Conservation (phyloP, 2,797 vertebrate species). For the Syngnathus acus region DNA sequence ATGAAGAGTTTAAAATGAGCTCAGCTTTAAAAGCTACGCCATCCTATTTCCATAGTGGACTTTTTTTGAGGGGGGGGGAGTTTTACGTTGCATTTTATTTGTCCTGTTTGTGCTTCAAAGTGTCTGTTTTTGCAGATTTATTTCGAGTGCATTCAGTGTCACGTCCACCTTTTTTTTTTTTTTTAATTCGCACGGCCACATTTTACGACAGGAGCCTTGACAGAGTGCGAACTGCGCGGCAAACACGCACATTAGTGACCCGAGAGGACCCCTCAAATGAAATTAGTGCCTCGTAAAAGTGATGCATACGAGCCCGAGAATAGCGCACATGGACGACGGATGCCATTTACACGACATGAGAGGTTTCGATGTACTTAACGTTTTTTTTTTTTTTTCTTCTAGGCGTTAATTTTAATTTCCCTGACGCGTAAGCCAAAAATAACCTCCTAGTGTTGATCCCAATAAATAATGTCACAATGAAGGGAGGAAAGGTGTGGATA, state of each 20-base stretch:
- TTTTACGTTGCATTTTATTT: neutral
- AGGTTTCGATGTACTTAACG: neutral
- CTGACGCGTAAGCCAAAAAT: neutral
- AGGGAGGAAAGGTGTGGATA: neutral
- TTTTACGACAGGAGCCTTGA: conserved; percentile 38
- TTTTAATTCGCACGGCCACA: conserved; percentile 7
- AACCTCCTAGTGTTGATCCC: neutral
- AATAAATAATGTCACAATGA: neutral
- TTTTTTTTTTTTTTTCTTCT: neutral
- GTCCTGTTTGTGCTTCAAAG: neutral
- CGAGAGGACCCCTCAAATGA: conserved; percentile 36
- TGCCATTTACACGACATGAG: neutral
- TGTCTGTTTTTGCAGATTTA: neutral
- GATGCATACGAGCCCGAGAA: conserved; percentile 31
- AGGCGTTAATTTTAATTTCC: neutral
- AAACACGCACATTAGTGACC: conserved; percentile 28
- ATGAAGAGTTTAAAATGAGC: neutral
- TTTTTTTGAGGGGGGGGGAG: too few relatives aligned
- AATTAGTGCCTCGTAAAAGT: conserved; percentile 46
- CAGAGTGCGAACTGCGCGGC: conserved; percentile 29
- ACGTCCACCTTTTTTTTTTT: conserved; percentile 11
- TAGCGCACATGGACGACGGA: neutral
- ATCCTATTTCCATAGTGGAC: too few relatives aligned
- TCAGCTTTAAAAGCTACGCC: neutral
- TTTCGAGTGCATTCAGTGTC: neutral